These are phyloP conservation scores for Centropristis striata DNA, from an alignment of 2,113 vertebrate genomes.

Conservation along the genomic window DNA sequence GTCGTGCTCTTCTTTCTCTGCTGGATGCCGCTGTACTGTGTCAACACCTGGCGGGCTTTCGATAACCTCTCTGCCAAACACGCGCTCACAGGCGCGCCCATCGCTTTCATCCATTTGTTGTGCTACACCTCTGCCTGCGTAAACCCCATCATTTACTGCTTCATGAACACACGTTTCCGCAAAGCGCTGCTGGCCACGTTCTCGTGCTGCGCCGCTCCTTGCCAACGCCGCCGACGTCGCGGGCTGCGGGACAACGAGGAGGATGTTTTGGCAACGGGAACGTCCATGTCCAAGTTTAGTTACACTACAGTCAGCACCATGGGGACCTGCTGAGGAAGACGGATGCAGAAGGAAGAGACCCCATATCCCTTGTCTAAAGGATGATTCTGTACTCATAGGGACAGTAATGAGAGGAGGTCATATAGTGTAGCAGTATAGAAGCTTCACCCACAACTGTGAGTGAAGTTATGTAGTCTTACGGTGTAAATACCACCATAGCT, in stretches of 20 bases:
- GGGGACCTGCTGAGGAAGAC: slow-evolving; percentile 85
- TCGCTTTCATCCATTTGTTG: slow-evolving; percentile 95
- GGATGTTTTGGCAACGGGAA: slow-evolving; percentile 84
- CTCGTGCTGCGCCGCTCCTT: slow-evolving; percentile 81
- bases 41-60: slow-evolving; percentile 96
- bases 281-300: slow-evolving; percentile 93
- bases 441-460: slow-evolving; percentile 34
- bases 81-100: slow-evolving; percentile 90
- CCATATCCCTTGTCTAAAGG: slow-evolving; percentile 36
- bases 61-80: slow-evolving; percentile 84
- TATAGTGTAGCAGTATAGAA: slow-evolving; percentile 47
- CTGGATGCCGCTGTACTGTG: slow-evolving; percentile 95
- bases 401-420: slow-evolving; percentile 10
- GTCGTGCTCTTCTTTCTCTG: slow-evolving; percentile 95
- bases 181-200: slow-evolving; percentile 90
- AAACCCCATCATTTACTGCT: slow-evolving; percentile 98
- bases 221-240: slow-evolving; percentile 55
- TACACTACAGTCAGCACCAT: slow-evolving; percentile 96
- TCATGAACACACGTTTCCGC: slow-evolving; percentile 98
- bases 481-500: slow-evolving; percentile 49
- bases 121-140: slow-evolving; percentile 92
- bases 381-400: background rate
- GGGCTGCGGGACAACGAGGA: slow-evolving; percentile 84
- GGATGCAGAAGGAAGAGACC: slow-evolving; percentile 38
- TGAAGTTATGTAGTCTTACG: slow-evolving; percentile 21